phyloP scores from a whole-genome alignment of 2,888 invertebrate species.

The Drosophila yooni region DNA sequence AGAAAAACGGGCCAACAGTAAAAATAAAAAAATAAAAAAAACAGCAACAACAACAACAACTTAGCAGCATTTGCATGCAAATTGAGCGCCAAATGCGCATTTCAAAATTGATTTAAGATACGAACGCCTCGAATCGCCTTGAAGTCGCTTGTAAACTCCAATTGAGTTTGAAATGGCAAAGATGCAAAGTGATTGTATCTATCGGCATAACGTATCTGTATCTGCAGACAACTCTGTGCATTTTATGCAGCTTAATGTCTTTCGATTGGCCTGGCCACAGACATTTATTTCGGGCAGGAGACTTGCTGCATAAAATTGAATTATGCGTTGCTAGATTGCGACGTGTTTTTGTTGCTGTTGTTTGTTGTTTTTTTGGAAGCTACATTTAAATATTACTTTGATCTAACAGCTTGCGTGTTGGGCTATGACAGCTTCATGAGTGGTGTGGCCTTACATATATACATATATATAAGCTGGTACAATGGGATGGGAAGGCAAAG shows the following conservation, averaged over 20 bases:
- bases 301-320: conserved; percentile 48
- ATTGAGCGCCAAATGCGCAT: conserved; percentile 80
- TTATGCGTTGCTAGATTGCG: conserved; percentile 40
- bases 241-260: conserved; percentile 37
- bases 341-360: neutral
- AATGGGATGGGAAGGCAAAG: conserved; percentile 19
- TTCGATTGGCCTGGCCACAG: conserved; percentile 39
- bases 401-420: conserved; percentile 58
- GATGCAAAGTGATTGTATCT: conserved; percentile 53
- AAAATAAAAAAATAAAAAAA: conserved; percentile 16
- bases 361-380: neutral
- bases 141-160: conserved; percentile 52
- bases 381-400: conserved; percentile 37
- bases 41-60: conserved; percentile 24
- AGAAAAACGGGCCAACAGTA: conserved; percentile 50
- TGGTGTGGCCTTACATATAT: conserved; percentile 24
- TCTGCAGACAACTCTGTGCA: conserved; percentile 36
- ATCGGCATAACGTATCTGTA: conserved; percentile 34
- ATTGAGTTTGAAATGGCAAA: conserved; percentile 76
- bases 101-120: conserved; percentile 80
- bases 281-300: conserved; percentile 13
- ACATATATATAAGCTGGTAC: conserved; percentile 12
- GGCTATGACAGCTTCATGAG: conserved; percentile 60
- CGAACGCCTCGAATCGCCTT: conserved; percentile 53
- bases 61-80: conserved; percentile 74